Evolutionary conservation across 2,113 vertebrate genomes (phyloP).

Genomic region (Tragulus kanchil): DNA sequence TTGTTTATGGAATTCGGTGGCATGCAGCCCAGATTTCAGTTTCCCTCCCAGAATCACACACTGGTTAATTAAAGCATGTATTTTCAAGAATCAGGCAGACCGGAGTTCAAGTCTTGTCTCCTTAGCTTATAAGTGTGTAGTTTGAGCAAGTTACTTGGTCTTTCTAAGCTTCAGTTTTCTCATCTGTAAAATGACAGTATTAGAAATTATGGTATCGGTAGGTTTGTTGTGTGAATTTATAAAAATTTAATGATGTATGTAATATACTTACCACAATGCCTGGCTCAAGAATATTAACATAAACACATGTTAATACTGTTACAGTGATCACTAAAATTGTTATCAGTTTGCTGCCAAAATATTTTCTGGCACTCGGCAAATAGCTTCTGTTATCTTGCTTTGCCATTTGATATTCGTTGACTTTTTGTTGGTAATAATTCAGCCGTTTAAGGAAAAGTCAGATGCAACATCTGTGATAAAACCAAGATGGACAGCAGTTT

Average conservation of each 20-base stretch:
- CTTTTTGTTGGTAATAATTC: constrained; percentile 47
- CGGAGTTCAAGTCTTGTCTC: background rate
- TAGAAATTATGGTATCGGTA: background rate
- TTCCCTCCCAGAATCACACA: background rate
- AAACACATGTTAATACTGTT: constrained; percentile 2
- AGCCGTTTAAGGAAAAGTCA: constrained; percentile 63
- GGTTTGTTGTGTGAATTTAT: constrained; percentile 36
- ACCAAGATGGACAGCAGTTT: constrained; percentile 46
- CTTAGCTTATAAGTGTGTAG: background rate
- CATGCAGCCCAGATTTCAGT: constrained; percentile 4
- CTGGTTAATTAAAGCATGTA: constrained; percentile 19
- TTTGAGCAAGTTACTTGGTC: constrained; percentile 15
- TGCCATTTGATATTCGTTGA: constrained; percentile 60
- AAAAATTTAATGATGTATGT: constrained; percentile 12
- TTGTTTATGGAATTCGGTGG: background rate
- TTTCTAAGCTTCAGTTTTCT: constrained; percentile 30
- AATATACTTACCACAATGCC: background rate
- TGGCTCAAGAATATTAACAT: background rate
- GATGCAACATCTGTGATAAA: constrained; percentile 67
- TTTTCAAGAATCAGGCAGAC: constrained; percentile 10
- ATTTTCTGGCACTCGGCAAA: constrained; percentile 22
- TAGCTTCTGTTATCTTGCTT: constrained; percentile 74
- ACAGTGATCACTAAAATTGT: background rate
- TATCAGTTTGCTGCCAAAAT: constrained; percentile 40
- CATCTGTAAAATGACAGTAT: background rate